Percentiles rank a stretch among this genome's conserved stretches.
Conservation (phyloP, 2,888 invertebrate species). For the Odiellus spinosus region DNA sequence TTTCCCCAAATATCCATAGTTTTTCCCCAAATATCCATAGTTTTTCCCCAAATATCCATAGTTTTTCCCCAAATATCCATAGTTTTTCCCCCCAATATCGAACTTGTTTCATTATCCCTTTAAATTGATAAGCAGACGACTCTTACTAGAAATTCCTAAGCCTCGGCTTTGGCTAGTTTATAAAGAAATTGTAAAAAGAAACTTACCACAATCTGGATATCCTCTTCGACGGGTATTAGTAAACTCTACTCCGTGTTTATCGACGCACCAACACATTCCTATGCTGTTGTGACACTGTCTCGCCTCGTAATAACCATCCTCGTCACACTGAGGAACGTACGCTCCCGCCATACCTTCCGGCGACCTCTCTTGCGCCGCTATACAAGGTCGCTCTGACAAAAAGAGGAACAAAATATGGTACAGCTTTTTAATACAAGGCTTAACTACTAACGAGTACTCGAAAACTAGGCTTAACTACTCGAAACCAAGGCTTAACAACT, state of each 20-base stretch:
- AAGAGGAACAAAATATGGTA: slow-evolving; percentile 2
- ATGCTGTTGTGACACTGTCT: slow-evolving; percentile 75
- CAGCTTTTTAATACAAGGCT: not conserved
- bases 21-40: too few relatives aligned
- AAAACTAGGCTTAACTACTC: not conserved
- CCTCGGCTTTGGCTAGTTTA: too few relatives aligned
- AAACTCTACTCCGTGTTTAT: slow-evolving; percentile 74
- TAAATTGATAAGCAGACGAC: too few relatives aligned
- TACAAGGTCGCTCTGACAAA: slow-evolving; percentile 18
- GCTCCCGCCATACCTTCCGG: slow-evolving; percentile 31
- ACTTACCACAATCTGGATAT: slow-evolving; percentile 61
- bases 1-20: too few relatives aligned
- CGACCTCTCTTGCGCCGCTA: slow-evolving; percentile 14
- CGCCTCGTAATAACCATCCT: slow-evolving; percentile 66
- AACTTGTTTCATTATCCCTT: too few relatives aligned
- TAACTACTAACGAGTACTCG: slow-evolving; percentile 2
- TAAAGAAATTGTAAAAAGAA: too few relatives aligned
- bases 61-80: too few relatives aligned
- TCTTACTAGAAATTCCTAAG: too few relatives aligned
- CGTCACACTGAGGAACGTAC: slow-evolving; percentile 67
- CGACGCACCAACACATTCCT: slow-evolving; percentile 84
- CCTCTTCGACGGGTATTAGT: slow-evolving; percentile 66
- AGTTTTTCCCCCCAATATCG: too few relatives aligned
- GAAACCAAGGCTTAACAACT: too few relatives aligned
- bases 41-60: too few relatives aligned